Base-by-base conservation (phyloP, 2,797 vertebrate genomes). In the Lycodopsis pacificus region DNA sequence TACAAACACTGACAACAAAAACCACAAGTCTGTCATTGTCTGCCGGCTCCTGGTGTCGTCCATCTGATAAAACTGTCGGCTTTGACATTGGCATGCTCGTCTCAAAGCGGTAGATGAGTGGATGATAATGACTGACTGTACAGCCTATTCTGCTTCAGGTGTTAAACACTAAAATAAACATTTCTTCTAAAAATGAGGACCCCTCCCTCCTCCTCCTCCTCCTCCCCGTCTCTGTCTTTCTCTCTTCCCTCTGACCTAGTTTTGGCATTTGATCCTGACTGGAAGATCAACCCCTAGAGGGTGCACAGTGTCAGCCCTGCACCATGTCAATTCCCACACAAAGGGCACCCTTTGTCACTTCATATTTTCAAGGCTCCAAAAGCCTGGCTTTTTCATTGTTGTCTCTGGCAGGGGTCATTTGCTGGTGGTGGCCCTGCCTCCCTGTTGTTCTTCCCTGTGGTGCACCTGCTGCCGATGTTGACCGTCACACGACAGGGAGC, bases 211-310 rank as follows among this genome's bases (percentile, higher is more conserved):
- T n/a, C 46, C 17, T n/a, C 46, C 17, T 9, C 14, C 46, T 48
- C 56, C 30, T 17, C 48, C 70, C 69, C 36, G 34, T 72, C 59
- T 73, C 64, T 66, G 77, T 53, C 22, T 32, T 13, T 76, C 82
- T 81, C 85, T 80, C 89, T 92, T 92, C 92, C 88, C 93, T 89
- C 93, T 97, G 97, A 98, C 97, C 97, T 97, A 97, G 94, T 97
- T 99, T 94, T 96, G 94, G 93, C 96, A 95, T 96, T 95, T 95
- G 95, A 96, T 97, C 96, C 95, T 95, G 94, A 95, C 92, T 92
- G 91, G 93, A 93, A 92, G 94, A 95, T 89, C 92, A 91, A 88
- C 92, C 94, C 94, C 94, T 94, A 89, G 92, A 94, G 93, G 95
- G 89, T 89, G 91, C 91, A 88, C 89, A 10, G 76, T 95, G 93